Conservation (phyloP, 2,113 vertebrate genomes). For the Gymnocephalus cernua region DNA sequence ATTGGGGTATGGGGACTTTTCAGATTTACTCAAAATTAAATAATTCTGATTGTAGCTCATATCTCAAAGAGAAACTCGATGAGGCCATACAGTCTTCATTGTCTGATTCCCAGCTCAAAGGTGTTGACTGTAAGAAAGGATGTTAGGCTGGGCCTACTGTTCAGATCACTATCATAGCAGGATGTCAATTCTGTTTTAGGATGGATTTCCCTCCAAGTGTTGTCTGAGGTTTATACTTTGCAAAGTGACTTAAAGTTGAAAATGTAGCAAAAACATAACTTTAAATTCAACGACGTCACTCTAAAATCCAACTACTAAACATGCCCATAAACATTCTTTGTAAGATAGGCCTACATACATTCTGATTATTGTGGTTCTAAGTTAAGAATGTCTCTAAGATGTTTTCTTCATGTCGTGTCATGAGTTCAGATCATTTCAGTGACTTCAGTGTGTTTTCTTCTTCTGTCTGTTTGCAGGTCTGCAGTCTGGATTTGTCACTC, state of each 20-base stretch:
- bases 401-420: background rate
- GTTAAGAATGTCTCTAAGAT: background rate
- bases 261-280: no score
- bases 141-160: no score
- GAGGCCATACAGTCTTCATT: background rate
- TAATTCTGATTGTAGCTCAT: background rate
- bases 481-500: conserved; percentile 92
- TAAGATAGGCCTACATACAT: background rate
- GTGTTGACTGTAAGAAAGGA: background rate
- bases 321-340: no score
- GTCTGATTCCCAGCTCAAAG: background rate
- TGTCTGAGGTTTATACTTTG: background rate
- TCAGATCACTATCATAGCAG: no score
- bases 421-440: background rate
- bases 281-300: no score
- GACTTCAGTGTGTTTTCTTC: conserved; percentile 4
- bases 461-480: conserved; percentile 82
- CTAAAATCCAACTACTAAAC: no score
- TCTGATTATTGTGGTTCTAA: background rate
- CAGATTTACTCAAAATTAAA: background rate
- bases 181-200: background rate
- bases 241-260: background rate
- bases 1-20: background rate
- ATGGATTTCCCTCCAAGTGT: background rate
- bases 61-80: background rate